phyloP scores from a whole-genome alignment of 2,888 invertebrate genomes.

The Altica lythri region DNA sequence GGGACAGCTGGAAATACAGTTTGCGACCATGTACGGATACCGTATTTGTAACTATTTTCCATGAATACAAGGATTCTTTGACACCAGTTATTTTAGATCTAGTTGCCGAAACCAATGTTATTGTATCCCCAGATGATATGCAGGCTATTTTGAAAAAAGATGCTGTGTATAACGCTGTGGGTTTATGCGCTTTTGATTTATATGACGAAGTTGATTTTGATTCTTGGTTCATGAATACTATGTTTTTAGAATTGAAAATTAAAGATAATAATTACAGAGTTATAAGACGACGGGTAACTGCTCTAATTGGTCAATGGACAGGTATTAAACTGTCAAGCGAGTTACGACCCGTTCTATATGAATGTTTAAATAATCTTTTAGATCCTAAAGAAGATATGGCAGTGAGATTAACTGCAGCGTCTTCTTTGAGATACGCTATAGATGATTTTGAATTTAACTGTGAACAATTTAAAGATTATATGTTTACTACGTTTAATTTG shows the following conservation, averaged over 20 bases:
- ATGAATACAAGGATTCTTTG: conserved; percentile 74
- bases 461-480: conserved; percentile 83
- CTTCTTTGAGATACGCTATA: conserved; percentile 80
- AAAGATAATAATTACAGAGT: conserved; percentile 83
- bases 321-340: conserved; percentile 81
- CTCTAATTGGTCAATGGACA: conserved; percentile 80
- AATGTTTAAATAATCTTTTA: conserved; percentile 70
- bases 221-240: conserved; percentile 83
- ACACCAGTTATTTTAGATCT: conserved; percentile 75
- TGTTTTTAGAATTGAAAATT: conserved; percentile 81
- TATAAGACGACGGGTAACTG: conserved; percentile 81
- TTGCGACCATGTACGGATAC: conserved; percentile 88
- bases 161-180: conserved; percentile 92
- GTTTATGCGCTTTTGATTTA: conserved; percentile 84
- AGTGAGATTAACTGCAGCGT: conserved; percentile 84
- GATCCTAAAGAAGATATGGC: conserved; percentile 82
- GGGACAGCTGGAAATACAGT: conserved; percentile 94
- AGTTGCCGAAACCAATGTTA: conserved; percentile 69
- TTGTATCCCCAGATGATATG: conserved; percentile 72
- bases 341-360: conserved; percentile 81
- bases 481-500: conserved; percentile 77
- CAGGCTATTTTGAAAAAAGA: conserved; percentile 84
- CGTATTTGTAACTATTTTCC: conserved; percentile 82
- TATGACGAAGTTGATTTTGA: conserved; percentile 94
- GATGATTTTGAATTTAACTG: conserved; percentile 93